Evolutionary conservation across 2,113 vertebrate genomes (phyloP).

Genomic region (Narcine bancroftii): DNA sequence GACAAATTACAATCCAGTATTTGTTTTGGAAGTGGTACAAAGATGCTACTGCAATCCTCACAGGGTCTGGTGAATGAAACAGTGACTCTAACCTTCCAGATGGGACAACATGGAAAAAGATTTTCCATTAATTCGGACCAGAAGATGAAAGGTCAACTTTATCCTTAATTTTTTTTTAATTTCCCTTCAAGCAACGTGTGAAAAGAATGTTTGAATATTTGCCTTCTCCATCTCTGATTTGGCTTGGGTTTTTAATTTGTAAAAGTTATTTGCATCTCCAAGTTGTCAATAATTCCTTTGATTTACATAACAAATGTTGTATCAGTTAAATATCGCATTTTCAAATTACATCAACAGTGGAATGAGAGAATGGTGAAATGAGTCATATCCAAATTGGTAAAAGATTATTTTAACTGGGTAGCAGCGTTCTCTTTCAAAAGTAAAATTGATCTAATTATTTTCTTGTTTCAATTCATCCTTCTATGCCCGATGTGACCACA

Average conservation of each 20-base stretch:
- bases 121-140: constrained; percentile 19
- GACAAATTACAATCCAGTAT: constrained; percentile 9
- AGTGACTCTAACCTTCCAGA: neutral
- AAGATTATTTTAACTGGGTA: neutral
- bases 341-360: too few relatives aligned
- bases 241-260: neutral
- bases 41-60: constrained; percentile 13
- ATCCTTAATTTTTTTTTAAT: neutral
- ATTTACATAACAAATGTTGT: neutral
- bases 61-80: neutral
- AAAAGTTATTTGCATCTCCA: neutral
- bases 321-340: neutral
- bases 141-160: neutral
- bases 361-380: too few relatives aligned
- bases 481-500: too few relatives aligned
- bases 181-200: neutral
- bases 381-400: neutral
- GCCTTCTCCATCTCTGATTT: neutral
- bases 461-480: neutral
- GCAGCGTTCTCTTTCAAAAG: neutral
- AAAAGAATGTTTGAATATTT: constrained; percentile 6
- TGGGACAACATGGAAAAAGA: constrained; percentile 16
- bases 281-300: neutral
- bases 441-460: neutral
- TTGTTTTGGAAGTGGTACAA: constrained; percentile 17